Conservation (phyloP, 2,888 invertebrate species). For the Toxonevra muliebris region DNA sequence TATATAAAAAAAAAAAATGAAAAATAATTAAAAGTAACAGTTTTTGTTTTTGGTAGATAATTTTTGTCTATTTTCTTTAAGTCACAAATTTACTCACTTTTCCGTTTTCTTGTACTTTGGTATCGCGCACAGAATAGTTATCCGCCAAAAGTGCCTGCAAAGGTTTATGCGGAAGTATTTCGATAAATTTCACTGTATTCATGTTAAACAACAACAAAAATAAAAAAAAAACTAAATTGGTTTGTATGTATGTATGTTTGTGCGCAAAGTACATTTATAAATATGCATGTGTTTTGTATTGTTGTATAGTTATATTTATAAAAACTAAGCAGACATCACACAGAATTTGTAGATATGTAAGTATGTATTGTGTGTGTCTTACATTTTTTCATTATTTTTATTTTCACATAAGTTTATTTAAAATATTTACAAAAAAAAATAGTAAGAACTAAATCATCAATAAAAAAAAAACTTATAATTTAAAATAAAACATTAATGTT, state of each 20-base stretch:
- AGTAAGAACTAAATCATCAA: background rate
- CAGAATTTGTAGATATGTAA: too few relatives aligned
- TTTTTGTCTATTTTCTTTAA: constrained; percentile 10
- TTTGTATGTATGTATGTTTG: constrained; percentile 12
- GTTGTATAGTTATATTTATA: background rate
- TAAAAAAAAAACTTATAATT: background rate
- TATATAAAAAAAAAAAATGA: too few relatives aligned
- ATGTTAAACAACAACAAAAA: background rate
- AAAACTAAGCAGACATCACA: too few relatives aligned
- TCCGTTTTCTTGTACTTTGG: constrained; percentile 85
- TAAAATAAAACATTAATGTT: too few relatives aligned
- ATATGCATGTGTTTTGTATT: background rate
- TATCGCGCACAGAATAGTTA: constrained; percentile 69
- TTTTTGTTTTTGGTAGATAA: background rate
- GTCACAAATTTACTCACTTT: constrained; percentile 70
- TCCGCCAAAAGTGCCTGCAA: constrained; percentile 73
- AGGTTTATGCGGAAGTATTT: constrained; percentile 51
- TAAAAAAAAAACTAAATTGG: constrained; percentile 13
- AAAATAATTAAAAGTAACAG: too few relatives aligned
- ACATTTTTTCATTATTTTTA: too few relatives aligned
- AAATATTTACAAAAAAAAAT: background rate
- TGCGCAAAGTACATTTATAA: background rate
- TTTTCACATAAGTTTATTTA: background rate
- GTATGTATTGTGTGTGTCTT: background rate
- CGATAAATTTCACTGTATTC: constrained; percentile 26